Percentiles rank a stretch among this genome's conserved stretches.
Conservation (phyloP, 2,113 vertebrate genomes). For the Tyto alba region DNA sequence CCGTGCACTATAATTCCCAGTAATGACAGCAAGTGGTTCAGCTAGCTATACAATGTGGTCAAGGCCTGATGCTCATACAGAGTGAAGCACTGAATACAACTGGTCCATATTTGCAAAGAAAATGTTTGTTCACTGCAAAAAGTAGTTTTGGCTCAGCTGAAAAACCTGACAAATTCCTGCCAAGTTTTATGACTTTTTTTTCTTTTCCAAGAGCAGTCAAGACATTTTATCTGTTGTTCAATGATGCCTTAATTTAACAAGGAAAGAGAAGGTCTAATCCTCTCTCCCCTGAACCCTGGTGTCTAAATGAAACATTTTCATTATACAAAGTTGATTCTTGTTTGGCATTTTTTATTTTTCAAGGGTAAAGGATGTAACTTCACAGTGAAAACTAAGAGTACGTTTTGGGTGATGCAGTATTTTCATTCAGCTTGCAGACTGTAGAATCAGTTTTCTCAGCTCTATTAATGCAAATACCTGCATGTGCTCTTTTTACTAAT, state of each 20-base stretch:
- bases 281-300: background rate
- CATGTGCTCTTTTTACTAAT: background rate
- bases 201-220: background rate
- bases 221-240: background rate
- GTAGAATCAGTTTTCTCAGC: background rate
- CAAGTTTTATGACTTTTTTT: background rate
- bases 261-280: background rate
- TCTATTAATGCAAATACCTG: background rate
- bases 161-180: background rate
- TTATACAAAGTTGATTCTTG: background rate
- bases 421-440: background rate
- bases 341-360: background rate
- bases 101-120: background rate
- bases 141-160: background rate
- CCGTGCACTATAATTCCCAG: background rate
- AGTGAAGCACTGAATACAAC: background rate
- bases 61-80: fast-evolving
- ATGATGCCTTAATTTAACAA: background rate
- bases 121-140: background rate
- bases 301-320: background rate
- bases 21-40: background rate
- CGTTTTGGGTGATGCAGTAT: background rate
- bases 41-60: fast-evolving
- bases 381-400: background rate
- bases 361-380: background rate